Percentiles rank a stretch among this genome's conserved stretches.
Conservation (phyloP, 2,113 vertebrate species). For the Halichoeres trimaculatus region DNA sequence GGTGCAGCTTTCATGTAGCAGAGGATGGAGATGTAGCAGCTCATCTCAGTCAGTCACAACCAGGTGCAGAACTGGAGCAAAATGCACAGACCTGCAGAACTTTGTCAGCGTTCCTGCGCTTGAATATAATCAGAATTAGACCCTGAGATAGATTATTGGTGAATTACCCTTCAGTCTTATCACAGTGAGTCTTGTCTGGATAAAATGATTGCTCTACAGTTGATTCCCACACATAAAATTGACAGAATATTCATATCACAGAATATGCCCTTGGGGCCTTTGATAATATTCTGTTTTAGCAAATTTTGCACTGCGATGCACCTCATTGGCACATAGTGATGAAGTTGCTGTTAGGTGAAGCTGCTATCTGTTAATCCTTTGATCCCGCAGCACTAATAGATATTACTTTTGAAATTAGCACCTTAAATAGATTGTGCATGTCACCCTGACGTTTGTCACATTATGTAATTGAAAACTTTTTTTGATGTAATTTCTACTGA, state of each 20-base stretch:
- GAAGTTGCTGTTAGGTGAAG: slow-evolving; percentile 8
- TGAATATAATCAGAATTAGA: too few species aligned
- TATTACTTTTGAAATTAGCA: not conserved
- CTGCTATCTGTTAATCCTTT: slow-evolving; percentile 15
- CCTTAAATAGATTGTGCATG: slow-evolving; percentile 6
- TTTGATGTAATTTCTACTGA: slow-evolving; percentile 19
- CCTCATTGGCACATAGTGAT: not conserved
- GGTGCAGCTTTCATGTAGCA: too few species aligned
- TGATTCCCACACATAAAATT: not conserved
- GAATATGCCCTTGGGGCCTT: not conserved
- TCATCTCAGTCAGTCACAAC: too few species aligned
- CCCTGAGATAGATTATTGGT: too few species aligned
- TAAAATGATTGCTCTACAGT: not conserved
- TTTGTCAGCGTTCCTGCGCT: too few species aligned
- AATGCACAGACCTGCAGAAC: too few species aligned
- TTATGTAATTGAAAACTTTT: slow-evolving; percentile 28
- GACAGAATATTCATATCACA: not conserved
- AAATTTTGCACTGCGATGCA: not conserved
- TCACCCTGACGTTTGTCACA: slow-evolving; percentile 26
- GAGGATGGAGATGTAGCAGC: too few species aligned
- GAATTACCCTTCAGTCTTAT: not conserved
- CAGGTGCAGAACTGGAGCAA: too few species aligned
- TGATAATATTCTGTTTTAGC: not conserved
- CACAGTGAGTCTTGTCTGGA: too few species aligned
- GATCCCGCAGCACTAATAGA: slow-evolving; percentile 25